Conservation (phyloP, 2,113 vertebrate genomes). For the Paratilapia polleni region DNA sequence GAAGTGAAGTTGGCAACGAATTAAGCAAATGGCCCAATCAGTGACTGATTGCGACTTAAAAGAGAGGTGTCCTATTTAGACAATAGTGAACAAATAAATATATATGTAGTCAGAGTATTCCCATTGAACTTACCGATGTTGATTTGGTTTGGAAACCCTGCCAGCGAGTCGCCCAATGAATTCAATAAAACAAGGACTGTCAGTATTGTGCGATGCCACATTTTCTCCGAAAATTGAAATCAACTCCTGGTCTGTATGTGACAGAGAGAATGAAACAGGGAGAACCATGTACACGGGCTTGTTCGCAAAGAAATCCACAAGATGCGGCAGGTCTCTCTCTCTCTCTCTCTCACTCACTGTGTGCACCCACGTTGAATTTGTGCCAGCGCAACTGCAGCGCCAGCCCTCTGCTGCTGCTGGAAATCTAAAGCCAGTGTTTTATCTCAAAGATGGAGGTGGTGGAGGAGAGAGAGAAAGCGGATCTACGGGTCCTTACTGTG, state of each 20-base stretch:
- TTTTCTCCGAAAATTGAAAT: constrained; percentile 85
- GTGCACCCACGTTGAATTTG: constrained; percentile 73
- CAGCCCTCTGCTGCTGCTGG: constrained; percentile 54
- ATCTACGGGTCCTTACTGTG: constrained; percentile 56
- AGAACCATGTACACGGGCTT: constrained; percentile 76
- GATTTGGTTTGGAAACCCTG: constrained; percentile 96
- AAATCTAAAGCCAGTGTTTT: constrained; percentile 70
- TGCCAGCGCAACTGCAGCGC: constrained; percentile 73
- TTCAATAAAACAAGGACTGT: constrained; percentile 82
- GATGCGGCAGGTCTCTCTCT: constrained; percentile 64
- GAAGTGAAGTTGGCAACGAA: constrained; percentile 59
- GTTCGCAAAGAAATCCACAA: constrained; percentile 78
- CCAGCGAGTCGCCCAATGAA: constrained; percentile 83
- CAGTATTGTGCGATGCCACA: constrained; percentile 84
- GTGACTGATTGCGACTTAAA: not conserved
- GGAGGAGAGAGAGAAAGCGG: constrained; percentile 50
- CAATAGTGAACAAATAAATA: constrained; percentile 1
- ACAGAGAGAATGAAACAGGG: constrained; percentile 79
- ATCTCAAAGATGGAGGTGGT: constrained; percentile 85
- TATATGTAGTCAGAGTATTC: not conserved
- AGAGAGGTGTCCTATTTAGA: constrained; percentile 26
- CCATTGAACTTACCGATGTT: constrained; percentile 91
- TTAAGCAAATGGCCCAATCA: constrained; percentile 1
- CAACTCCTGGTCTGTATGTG: constrained; percentile 85
- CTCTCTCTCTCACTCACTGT: constrained; percentile 34